Conservation (phyloP, 2,888 invertebrate species). For the Rhagium mordax region DNA sequence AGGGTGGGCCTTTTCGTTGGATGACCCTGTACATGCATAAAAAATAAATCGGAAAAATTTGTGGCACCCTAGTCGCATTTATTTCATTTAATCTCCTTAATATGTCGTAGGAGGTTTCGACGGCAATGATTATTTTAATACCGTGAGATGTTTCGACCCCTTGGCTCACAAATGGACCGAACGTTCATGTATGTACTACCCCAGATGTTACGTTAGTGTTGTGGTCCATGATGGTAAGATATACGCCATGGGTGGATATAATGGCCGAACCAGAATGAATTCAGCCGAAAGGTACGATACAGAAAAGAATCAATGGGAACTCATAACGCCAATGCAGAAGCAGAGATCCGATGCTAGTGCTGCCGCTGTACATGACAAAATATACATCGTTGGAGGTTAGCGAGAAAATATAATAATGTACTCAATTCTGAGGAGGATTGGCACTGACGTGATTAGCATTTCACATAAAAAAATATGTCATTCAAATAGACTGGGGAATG, state of each 20-base stretch:
- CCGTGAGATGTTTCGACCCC: conserved; percentile 86
- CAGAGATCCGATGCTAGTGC: conserved; percentile 86
- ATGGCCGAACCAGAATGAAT: conserved; percentile 82
- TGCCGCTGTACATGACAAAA: conserved; percentile 77
- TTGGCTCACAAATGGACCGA: conserved; percentile 82
- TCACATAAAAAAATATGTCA: too few relatives aligned
- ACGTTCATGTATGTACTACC: conserved; percentile 86
- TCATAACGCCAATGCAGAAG: conserved; percentile 82
- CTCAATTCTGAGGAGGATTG: too few relatives aligned
- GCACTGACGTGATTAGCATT: too few relatives aligned
- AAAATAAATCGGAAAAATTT: too few relatives aligned
- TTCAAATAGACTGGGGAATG: too few relatives aligned
- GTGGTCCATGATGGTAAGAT: conserved; percentile 80
- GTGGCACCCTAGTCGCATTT: too few relatives aligned
- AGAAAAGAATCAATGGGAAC: conserved; percentile 84
- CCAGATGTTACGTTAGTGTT: conserved; percentile 83
- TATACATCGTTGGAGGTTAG: conserved; percentile 57
- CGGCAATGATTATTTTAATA: conserved; percentile 83
- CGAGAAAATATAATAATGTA: not conserved
- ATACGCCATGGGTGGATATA: conserved; percentile 89
- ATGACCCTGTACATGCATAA: too few relatives aligned
- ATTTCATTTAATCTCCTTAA: not conserved
- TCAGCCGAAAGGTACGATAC: conserved; percentile 87
- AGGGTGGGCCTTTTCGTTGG: too few relatives aligned
- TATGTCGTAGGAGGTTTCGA: conserved; percentile 78